Percentiles rank a stretch among this genome's conserved stretches.
phyloP scores from a whole-genome alignment of 2,888 invertebrate species.

The Dichetophora obliterata region DNA sequence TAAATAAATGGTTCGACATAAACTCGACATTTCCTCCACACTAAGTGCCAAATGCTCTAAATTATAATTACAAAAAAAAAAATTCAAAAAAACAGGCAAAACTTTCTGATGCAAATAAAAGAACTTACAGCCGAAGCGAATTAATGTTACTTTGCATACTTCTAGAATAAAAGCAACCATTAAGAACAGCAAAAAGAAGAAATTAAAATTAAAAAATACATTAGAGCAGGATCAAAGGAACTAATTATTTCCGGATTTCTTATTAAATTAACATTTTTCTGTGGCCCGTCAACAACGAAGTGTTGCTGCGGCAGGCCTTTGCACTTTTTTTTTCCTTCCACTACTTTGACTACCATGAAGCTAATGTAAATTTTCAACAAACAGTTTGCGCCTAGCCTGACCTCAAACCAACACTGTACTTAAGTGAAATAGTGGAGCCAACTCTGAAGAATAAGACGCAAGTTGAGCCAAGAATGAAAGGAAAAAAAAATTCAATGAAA shows the following conservation, averaged over 20 bases:
- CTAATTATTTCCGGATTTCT: constrained; percentile 67
- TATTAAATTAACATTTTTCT: constrained; percentile 67
- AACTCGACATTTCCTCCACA: too few relatives aligned
- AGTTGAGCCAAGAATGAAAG: too few relatives aligned
- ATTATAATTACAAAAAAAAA: constrained; percentile 1
- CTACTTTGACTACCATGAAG: not conserved
- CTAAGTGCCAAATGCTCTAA: not conserved
- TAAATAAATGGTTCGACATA: too few relatives aligned
- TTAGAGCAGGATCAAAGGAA: constrained; percentile 62
- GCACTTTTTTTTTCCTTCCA: not conserved
- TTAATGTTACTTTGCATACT: constrained; percentile 20
- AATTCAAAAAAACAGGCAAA: not conserved
- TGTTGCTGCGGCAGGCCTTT: not conserved
- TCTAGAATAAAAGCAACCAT: constrained; percentile 13
- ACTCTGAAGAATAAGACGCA: too few relatives aligned
- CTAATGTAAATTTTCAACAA: constrained; percentile 45
- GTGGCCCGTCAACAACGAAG: constrained; percentile 33
- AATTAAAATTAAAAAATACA: constrained; percentile 12
- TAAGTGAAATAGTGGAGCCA: constrained; percentile 6
- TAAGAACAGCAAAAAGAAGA: not conserved
- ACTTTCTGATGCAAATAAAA: too few relatives aligned
- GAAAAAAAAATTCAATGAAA: too few relatives aligned
- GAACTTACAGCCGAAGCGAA: not conserved
- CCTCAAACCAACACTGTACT: constrained; percentile 40
- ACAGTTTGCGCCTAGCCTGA: constrained; percentile 31